Evolutionary conservation across 2,888 invertebrate species (phyloP).

Genomic region (Trissolcus brochymenae): DNA sequence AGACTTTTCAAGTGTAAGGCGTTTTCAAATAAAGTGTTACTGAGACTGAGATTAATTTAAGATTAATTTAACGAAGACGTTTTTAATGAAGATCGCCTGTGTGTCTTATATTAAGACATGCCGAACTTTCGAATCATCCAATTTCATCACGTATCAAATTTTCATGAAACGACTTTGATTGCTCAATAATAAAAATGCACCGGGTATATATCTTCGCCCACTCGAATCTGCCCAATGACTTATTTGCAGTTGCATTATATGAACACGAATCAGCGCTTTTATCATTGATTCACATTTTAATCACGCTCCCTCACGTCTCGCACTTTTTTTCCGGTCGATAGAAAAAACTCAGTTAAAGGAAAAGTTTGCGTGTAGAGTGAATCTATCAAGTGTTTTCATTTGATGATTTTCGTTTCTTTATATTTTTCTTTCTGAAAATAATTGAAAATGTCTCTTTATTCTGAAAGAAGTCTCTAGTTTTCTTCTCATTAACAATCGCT

Average conservation of each 20-base stretch:
- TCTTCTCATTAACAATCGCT: constrained; percentile 35
- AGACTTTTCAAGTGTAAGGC: no score
- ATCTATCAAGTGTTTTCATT: not conserved
- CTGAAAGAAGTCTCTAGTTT: constrained; percentile 41
- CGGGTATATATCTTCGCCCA: constrained; percentile 53
- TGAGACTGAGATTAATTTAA: no score
- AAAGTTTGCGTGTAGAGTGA: no score
- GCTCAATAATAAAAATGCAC: constrained; percentile 60
- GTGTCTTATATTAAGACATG: not conserved
- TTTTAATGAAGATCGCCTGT: no score
- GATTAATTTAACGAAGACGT: no score
- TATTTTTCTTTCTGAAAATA: constrained; percentile 60
- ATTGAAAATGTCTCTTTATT: constrained; percentile 67
- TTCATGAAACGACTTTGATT: constrained; percentile 63
- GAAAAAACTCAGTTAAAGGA: no score
- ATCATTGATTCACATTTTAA: not conserved
- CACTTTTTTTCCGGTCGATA: no score
- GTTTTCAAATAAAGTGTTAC: no score
- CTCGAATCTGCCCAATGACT: constrained; percentile 6
- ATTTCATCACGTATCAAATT: constrained; percentile 59
- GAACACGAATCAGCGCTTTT: not conserved
- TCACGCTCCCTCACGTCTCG: no score
- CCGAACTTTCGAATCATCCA: constrained; percentile 11
- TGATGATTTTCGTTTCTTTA: constrained; percentile 18
- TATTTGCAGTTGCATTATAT: no score